Base-by-base conservation (phyloP, 1,140 invertebrate species). In the Schmidtea mediterranea region DNA sequence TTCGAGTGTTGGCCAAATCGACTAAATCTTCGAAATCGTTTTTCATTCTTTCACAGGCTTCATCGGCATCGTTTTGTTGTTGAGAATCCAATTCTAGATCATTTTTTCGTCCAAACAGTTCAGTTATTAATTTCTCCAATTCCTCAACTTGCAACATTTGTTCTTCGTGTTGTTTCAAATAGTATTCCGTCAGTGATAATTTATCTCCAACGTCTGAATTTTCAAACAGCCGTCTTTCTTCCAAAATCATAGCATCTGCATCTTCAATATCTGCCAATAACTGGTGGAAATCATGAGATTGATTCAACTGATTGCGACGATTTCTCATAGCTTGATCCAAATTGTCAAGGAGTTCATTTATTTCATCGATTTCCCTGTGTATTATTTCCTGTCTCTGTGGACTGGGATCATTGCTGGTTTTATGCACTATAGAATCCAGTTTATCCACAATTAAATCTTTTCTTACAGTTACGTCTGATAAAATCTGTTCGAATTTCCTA, bases 181-280 rank as follows among this genome's bases (percentile, higher is more conserved):
- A 66, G 13, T 84, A 89, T 63, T 95, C 84, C 0, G 92, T 89
- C 61, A 92, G 92, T 2, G 83, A 82, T 65, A 98, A 90, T 61
- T 98, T 90, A 43, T 84, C 75, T 6, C 92, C 92, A 15, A 94
- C 89, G 69, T 97, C 90, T 62, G 97, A 89, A 49, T 82, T 90
- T 1, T 84, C 90, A 0, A 97, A 87, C 51, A 97, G 70, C 50
- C 86, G 74, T 26, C 92, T 67, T 8, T 82, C 90, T 62, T 98
- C 90, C 53, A 94, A 62, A 82, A 97, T 90, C 83, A 87, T 94
- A 55, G 84, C 82, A 59, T 97, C 90, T 41, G 95, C 79, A 64
- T 97, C 90, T 66, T 94, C 90, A 21, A 89, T 87, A 70, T 98
- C 89, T 22, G 89, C 82, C 63, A 97, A 94, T 63, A 97, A 76